phyloP scores from a whole-genome alignment of 2,113 vertebrate genomes.

The Leptobrachium ailaonicum region DNA sequence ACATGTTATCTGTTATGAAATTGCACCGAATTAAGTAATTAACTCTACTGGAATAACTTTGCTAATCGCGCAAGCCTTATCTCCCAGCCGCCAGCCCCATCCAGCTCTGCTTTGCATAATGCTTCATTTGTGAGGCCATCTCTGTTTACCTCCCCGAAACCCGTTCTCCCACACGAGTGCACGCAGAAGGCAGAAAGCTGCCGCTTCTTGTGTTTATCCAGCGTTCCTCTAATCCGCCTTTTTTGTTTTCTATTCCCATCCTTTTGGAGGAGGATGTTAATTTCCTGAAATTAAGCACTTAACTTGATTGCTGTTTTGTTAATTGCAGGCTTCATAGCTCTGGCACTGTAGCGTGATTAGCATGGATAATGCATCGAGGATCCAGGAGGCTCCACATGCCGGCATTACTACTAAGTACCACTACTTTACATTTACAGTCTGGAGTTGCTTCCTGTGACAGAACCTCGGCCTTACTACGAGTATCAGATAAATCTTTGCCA shows the following conservation, averaged over 20 bases:
- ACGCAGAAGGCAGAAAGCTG: conserved; percentile 54
- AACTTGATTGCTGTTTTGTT: conserved; percentile 69
- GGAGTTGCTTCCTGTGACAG: background rate
- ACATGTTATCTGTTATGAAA: background rate
- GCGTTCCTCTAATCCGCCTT: conserved; percentile 54
- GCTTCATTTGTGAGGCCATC: conserved; percentile 42
- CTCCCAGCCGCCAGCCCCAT: background rate
- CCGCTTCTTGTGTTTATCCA: conserved; percentile 62
- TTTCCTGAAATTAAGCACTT: conserved; percentile 71
- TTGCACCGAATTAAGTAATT: conserved; percentile 10
- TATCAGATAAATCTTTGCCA: background rate
- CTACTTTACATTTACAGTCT: background rate
- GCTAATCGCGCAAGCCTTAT: background rate
- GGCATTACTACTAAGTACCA: background rate
- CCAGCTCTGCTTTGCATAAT: conserved; percentile 30
- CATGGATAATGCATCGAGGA: conserved; percentile 58
- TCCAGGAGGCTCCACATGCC: conserved; percentile 6
- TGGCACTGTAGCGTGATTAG: conserved; percentile 63
- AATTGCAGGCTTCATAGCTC: conserved; percentile 63
- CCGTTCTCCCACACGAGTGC: conserved; percentile 59
- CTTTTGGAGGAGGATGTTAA: conserved; percentile 59
- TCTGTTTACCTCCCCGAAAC: conserved; percentile 51
- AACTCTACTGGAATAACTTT: background rate
- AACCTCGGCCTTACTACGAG: background rate
- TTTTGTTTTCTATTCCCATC: conserved; percentile 57